These are phyloP conservation scores for Ephestia elutella DNA, from an alignment of 1,140 invertebrate genomes.

Conservation along the genomic window DNA sequence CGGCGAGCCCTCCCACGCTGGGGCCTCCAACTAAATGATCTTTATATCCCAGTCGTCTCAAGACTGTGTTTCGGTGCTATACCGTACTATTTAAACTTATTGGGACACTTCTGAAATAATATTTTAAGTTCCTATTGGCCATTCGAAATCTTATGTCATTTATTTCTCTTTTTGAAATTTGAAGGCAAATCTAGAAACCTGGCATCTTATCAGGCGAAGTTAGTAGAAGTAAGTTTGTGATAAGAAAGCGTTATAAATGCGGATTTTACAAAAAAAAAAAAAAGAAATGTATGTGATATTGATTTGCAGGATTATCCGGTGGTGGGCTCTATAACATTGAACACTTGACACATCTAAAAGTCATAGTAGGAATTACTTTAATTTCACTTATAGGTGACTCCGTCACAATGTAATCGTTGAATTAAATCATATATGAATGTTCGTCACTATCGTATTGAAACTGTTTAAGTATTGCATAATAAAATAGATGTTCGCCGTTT, in stretches of 20 bases:
- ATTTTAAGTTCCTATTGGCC: neutral
- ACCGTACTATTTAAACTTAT: neutral
- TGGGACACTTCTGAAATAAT: too few species aligned
- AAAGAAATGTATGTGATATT: neutral
- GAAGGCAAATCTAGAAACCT: too few species aligned
- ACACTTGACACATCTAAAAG: too few species aligned
- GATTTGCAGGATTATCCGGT: neutral
- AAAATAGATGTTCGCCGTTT: neutral
- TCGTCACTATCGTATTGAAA: too few species aligned
- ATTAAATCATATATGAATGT: neutral
- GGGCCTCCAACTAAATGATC: neutral
- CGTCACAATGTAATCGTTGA: neutral
- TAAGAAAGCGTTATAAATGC: neutral
- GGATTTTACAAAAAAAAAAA: neutral
- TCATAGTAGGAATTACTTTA: neutral
- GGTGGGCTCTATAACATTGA: too few species aligned
- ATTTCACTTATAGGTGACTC: neutral
- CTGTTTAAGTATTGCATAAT: conserved; percentile 1
- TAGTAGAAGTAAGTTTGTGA: neutral
- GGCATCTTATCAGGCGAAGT: too few species aligned
- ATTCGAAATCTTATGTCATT: neutral
- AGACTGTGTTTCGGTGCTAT: neutral
- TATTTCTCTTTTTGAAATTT: neutral
- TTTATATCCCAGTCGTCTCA: neutral
- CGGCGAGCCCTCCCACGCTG: neutral